phyloP scores from a whole-genome alignment of 2,888 invertebrate species.

The Orgyia antiqua region DNA sequence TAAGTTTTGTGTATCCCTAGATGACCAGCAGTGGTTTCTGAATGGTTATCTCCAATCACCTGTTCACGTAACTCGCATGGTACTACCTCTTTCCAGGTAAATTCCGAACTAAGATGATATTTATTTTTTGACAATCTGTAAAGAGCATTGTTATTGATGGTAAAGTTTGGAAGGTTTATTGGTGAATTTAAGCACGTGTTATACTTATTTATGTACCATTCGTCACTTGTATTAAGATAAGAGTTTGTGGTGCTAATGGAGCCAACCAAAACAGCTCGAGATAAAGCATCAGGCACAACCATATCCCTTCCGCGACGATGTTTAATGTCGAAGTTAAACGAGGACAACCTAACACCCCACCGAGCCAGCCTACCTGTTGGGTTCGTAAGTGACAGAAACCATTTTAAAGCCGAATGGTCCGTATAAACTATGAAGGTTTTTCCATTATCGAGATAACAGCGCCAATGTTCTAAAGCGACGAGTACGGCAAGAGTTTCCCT shows the following conservation, averaged over 20 bases:
- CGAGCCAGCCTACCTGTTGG: constrained; percentile 26
- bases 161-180: constrained; percentile 10
- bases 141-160: constrained; percentile 10
- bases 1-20: constrained; percentile 7
- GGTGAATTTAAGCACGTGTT: constrained; percentile 11
- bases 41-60: constrained; percentile 14
- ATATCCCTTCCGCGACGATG: constrained; percentile 23
- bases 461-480: constrained; percentile 26
- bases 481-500: constrained; percentile 26
- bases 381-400: constrained; percentile 19
- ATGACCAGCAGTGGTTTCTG: constrained; percentile 17
- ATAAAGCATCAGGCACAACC: constrained; percentile 21
- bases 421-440: too few species aligned
- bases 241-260: neutral
- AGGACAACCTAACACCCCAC: too few species aligned
- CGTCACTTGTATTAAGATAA: neutral
- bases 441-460: too few species aligned
- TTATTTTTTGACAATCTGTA: constrained; percentile 14
- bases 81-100: constrained; percentile 24
- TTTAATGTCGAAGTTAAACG: constrained; percentile 20
- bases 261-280: constrained; percentile 4
- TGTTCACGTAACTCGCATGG: constrained; percentile 7
- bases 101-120: constrained; percentile 1
- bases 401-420: constrained; percentile 24
- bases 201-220: constrained; percentile 8